Evolutionary conservation across 2,888 invertebrate species (phyloP).

Genomic region (Gasteruption jaculator): DNA sequence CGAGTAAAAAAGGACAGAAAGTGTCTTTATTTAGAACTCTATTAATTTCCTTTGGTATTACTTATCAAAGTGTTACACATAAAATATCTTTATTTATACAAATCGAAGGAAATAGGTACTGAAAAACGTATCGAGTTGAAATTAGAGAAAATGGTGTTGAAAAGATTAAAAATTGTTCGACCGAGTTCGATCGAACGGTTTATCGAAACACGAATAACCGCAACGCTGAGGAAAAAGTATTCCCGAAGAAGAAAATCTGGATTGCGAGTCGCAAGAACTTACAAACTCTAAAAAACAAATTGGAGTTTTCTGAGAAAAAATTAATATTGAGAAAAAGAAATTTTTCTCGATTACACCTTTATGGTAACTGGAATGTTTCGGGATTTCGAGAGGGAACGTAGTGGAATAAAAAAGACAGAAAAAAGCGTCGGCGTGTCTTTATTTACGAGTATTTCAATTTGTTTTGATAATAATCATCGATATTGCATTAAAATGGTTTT

Average conservation of each 20-base stretch:
- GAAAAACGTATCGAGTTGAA: too few species aligned
- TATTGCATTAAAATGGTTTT: slow-evolving; percentile 44
- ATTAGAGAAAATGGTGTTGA: too few species aligned
- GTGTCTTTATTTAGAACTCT: too few species aligned
- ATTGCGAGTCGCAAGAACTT: slow-evolving; percentile 22
- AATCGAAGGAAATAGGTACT: too few species aligned
- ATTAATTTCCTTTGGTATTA: too few species aligned
- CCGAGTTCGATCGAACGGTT: too few species aligned
- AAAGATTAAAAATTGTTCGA: too few species aligned
- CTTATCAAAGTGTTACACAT: too few species aligned
- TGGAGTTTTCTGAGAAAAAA: background rate
- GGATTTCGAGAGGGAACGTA: slow-evolving; percentile 11
- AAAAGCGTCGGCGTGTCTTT: slow-evolving; percentile 49
- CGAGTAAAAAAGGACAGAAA: too few species aligned
- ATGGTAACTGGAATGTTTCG: background rate
- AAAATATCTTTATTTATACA: too few species aligned
- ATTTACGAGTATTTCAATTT: slow-evolving; percentile 50
- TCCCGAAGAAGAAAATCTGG: slow-evolving; percentile 1
- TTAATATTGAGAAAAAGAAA: slow-evolving; percentile 1
- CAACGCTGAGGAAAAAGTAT: background rate
- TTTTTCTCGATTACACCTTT: too few species aligned
- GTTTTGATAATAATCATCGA: slow-evolving; percentile 48
- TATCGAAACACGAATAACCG: too few species aligned
- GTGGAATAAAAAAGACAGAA: slow-evolving; percentile 22
- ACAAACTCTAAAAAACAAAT: background rate